Evolutionary conservation across 2,888 invertebrate genomes (phyloP), one percentile per base, ranked within the genome.

Genomic region (Amphipoea lucens): DNA sequence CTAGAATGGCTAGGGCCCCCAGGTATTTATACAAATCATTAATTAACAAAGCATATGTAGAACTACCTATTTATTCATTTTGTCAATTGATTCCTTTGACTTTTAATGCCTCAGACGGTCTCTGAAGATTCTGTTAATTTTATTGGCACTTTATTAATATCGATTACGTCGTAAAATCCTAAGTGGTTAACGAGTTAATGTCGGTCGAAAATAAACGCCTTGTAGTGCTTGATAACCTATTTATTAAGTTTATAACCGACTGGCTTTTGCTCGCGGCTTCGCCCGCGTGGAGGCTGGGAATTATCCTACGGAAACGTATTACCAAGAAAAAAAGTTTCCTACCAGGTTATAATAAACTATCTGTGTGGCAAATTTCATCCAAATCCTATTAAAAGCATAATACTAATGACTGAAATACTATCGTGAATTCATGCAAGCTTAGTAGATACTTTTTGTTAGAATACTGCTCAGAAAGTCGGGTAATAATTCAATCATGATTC

Each of bases 151-250:
- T 85, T 89, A 91, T 91, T 91, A 90, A 87, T 84, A 89, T 87
- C 84, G 84, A 87, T 82, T 82, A 78, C 79, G 80, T 91, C 92
- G 90, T 91, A 91, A 92, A 92, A 90, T 84, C 70, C 78, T 88
- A 88, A 87, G 78, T 86, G 88, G 85, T 84, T 84, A 85, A 83
- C 83, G 76, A 85, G 78, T 72, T 65, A 69, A 77, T 72, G 76
- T 78, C 78, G 82, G 69, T 87, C 78, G 57, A 85, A 84, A 81
- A 74, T 78, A 84, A 68, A 76, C 60, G 78, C 36, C 70, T 72
- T 69, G 60, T 48, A 68, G 75, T 45, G 57, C 29, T 74, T 65
- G 36, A 67, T 67, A 57, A 69, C 73, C 14, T 87, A 71, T 78
- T 74, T 71, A 20, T n/a, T 62, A 62, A 51, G 62, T 40, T n/a